Conservation (phyloP, 1,140 invertebrate genomes). For the Sminthurides bifidus region DNA sequence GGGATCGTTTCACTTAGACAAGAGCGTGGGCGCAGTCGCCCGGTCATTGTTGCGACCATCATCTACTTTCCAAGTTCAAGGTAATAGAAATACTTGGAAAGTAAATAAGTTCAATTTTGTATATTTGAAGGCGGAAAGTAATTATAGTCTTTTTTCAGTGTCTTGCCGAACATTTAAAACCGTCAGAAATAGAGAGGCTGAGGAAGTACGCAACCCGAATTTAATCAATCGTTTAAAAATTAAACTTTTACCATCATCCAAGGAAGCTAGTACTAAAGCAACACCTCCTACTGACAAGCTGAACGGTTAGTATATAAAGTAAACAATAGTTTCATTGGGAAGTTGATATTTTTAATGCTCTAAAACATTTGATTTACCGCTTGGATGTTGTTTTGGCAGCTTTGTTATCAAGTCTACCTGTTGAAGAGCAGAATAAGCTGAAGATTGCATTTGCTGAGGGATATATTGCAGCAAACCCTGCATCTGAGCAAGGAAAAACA, state of each 20-base stretch:
- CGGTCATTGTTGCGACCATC: neutral
- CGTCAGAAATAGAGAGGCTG: conserved; percentile 52
- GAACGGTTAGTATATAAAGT: conserved; percentile 15
- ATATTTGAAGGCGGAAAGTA: neutral
- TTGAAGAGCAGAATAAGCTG: conserved; percentile 53
- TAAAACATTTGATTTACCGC: conserved; percentile 1
- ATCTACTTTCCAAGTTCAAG: too few species aligned
- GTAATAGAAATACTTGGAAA: too few species aligned
- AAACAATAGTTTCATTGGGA: neutral
- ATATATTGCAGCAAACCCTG: conserved; percentile 41
- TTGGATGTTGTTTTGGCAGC: conserved; percentile 24
- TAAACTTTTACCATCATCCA: conserved; percentile 34
- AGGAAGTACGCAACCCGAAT: conserved; percentile 54
- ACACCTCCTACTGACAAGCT: conserved; percentile 16
- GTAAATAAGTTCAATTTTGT: too few species aligned
- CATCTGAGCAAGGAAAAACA: conserved; percentile 33
- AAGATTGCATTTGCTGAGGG: conserved; percentile 85
- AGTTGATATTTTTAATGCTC: neutral
- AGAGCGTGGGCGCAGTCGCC: neutral
- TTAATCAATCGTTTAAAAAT: conserved; percentile 29
- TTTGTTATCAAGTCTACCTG: conserved; percentile 36
- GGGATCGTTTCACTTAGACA: conserved; percentile 23
- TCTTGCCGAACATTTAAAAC: conserved; percentile 51
- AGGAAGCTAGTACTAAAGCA: conserved; percentile 6
- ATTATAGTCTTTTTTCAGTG: conserved; percentile 6